Evolutionary conservation across 1,140 invertebrate genomes (phyloP).

Genomic region (Pachypeltis micranthus): DNA sequence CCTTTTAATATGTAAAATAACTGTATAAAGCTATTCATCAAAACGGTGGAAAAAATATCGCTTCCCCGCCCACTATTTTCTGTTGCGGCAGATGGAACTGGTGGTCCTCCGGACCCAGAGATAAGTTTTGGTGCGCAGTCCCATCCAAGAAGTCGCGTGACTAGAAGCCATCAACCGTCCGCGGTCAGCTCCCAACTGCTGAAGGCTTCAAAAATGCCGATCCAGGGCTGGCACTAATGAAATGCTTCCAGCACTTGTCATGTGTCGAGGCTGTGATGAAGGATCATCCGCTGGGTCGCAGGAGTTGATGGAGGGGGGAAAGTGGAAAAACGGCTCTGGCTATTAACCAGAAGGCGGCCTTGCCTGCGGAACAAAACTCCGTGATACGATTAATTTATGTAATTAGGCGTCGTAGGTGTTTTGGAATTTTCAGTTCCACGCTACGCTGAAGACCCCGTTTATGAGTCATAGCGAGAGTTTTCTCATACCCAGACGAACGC

Average conservation of each 20-base stretch:
- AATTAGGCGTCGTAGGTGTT: not conserved
- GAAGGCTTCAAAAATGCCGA: not conserved
- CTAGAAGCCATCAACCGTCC: not conserved
- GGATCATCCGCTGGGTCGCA: too few species aligned
- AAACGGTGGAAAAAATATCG: not conserved
- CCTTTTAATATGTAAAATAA: not conserved
- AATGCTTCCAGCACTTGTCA: not conserved
- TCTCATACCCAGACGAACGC: too few species aligned
- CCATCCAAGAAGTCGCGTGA: not conserved
- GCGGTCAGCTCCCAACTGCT: not conserved
- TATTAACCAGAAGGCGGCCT: not conserved
- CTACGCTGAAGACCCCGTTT: not conserved
- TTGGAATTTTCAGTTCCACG: not conserved
- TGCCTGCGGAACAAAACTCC: not conserved
- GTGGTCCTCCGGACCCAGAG: too few species aligned
- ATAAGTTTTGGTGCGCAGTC: too few species aligned
- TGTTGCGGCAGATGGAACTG: too few species aligned
- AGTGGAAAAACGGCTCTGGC: too few species aligned
- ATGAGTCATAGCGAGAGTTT: too few species aligned
- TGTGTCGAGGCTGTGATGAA: not conserved
- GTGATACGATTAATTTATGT: not conserved
- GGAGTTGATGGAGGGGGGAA: too few species aligned
- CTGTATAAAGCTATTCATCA: not conserved
- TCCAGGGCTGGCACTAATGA: not conserved
- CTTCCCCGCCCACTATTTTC: not conserved